These are phyloP conservation scores for Odontomyia ornata DNA, from an alignment of 2,888 invertebrate species.

Conservation along the genomic window DNA sequence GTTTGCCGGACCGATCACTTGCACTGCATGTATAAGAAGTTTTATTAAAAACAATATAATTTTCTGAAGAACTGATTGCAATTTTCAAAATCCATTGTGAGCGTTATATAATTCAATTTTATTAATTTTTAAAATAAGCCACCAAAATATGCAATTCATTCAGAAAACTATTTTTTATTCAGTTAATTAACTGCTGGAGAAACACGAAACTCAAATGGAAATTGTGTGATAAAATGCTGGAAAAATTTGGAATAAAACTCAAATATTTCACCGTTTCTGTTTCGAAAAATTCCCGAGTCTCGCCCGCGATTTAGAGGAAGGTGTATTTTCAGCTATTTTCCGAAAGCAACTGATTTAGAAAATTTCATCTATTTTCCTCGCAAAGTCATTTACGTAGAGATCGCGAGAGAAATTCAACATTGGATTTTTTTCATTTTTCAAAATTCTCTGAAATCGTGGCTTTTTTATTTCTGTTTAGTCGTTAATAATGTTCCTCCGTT, in stretches of 20 bases:
- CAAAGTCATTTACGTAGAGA: neutral
- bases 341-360: conserved; percentile 63
- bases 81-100: neutral
- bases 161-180: neutral
- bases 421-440: conserved; percentile 13
- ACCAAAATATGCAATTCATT: too few species aligned
- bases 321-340: conserved; percentile 65
- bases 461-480: conserved; percentile 30
- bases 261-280: neutral
- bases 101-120: conserved; percentile 4
- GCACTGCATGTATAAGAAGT: conserved; percentile 34
- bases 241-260: neutral
- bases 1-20: conserved; percentile 35
- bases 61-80: neutral
- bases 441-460: conserved; percentile 28
- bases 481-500: neutral
- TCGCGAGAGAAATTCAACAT: conserved; percentile 16
- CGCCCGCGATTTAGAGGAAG: conserved; percentile 51
- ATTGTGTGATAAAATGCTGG: neutral
- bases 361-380: conserved; percentile 52
- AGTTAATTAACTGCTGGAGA: neutral
- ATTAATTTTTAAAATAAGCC: too few species aligned
- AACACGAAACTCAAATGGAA: neutral
- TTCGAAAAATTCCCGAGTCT: conserved; percentile 15
- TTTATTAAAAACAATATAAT: conserved; percentile 3